These are phyloP conservation scores for Xiphophorus birchmanni DNA, from an alignment of 2,797 vertebrate species.

Conservation along the genomic window DNA sequence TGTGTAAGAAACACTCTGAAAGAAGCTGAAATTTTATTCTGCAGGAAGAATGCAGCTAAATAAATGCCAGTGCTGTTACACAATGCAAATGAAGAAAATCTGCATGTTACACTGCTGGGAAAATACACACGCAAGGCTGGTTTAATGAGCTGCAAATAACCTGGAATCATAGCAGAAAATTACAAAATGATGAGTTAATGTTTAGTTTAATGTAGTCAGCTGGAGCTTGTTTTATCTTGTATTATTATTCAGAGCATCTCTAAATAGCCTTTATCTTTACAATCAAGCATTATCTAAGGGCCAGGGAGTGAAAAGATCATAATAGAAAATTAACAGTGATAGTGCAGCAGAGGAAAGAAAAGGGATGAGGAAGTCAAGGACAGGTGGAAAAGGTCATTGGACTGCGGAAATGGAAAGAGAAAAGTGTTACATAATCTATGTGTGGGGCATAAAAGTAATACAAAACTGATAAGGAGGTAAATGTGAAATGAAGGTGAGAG, in stretches of 20 bases:
- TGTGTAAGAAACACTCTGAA: constrained; percentile 24
- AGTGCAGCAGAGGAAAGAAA: not conserved
- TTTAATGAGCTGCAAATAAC: constrained; percentile 9
- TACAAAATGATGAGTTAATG: not conserved
- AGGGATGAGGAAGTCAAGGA: constrained; percentile 13
- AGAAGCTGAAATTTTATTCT: constrained; percentile 2
- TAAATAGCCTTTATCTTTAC: constrained; percentile 38
- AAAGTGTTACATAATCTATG: constrained; percentile 10
- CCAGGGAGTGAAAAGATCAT: constrained; percentile 2
- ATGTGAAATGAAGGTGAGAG: constrained; percentile 42
- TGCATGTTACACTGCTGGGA: constrained; percentile 1
- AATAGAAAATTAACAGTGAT: constrained; percentile 3
- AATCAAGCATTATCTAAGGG: constrained; percentile 8
- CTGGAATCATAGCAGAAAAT: not conserved
- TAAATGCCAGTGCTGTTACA: not conserved
- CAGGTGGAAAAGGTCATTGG: constrained; percentile 20
- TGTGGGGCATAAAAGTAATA: constrained; percentile 1
- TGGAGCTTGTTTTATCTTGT: not conserved
- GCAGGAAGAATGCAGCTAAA: constrained; percentile 8
- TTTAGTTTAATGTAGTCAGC: constrained; percentile 12
- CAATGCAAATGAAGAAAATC: constrained; percentile 21
- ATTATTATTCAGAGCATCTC: constrained; percentile 10
- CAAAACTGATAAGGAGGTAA: constrained; percentile 28
- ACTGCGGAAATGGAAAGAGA: constrained; percentile 21
- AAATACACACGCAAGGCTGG: not conserved